Evolutionary conservation across 2,888 invertebrate species (phyloP), one percentile per base, ranked within the genome.

Genomic region (Busseola fusca): DNA sequence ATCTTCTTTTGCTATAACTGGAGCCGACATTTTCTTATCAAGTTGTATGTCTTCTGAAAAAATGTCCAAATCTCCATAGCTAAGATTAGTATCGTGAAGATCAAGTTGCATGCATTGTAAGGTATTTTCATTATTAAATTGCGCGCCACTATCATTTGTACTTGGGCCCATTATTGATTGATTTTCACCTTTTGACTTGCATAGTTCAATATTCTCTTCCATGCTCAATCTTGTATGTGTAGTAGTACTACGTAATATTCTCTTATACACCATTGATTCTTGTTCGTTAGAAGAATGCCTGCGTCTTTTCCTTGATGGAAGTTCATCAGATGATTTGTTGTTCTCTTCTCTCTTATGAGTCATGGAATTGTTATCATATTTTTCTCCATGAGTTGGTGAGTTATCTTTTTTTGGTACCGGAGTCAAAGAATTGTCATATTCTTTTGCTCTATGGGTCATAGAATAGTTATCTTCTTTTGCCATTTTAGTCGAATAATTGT

Each of bases 201-300:
- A 34, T 56, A 25, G 18, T 73, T 63, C 64, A 62, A 25, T 65
- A 65, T 73, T 70, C 1, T 77, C 71, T 52, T 81, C 82, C 0
- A n/a, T 40, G 45, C 76, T 74, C 25, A 66, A 52, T 64, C 60
- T 66, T 25, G 42, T 18, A 42, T 69, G 48, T 48, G 56, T 12
- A 69, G 64, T 77, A 42, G 89, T 85, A 84, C 91, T 92, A 56
- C 91, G 90, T 76, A 93, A 82, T 45, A 89, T 81, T 82, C 92
- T 69, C 85, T 87, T 73, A 80, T 69, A 63, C 72, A 34, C 34
- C 34, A 7, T 5, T 34, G 34, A 34, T 34, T 34, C 56, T 37
- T 69, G 40, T 65, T 89, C 87, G 30, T 75, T 74, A 25, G 88
- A 85, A 40, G 74, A 57, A 48, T 84, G 85, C 80, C 88, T 91